Conservation (phyloP, 2,888 invertebrate genomes). For the Rotaria macrura region DNA sequence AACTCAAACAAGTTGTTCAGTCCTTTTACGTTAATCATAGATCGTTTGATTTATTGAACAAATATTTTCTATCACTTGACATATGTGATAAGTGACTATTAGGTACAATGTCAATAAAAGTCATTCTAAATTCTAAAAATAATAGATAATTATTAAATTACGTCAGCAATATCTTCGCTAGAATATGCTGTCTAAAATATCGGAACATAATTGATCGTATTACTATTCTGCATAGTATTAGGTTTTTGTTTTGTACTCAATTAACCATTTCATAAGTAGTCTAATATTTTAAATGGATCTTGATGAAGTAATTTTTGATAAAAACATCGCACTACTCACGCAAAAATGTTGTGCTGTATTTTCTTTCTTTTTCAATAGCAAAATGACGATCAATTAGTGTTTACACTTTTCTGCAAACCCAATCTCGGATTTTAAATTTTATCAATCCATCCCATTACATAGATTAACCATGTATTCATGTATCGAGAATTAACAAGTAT, state of each 20-base stretch:
- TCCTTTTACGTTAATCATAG: too few relatives aligned
- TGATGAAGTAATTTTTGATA: background rate
- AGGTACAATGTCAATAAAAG: background rate
- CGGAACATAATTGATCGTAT: background rate
- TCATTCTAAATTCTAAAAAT: background rate
- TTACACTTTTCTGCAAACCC: background rate
- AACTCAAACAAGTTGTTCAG: too few relatives aligned
- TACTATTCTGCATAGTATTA: too few relatives aligned
- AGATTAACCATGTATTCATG: too few relatives aligned
- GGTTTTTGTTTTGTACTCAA: background rate
- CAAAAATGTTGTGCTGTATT: background rate
- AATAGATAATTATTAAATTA: background rate
- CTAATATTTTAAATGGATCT: background rate
- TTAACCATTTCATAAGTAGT: background rate
- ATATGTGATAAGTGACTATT: background rate
- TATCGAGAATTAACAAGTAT: too few relatives aligned
- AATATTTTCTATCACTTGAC: too few relatives aligned
- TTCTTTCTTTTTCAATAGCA: background rate
- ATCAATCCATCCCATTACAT: too few relatives aligned
- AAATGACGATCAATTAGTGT: background rate
- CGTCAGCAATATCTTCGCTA: background rate
- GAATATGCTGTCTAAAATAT: background rate
- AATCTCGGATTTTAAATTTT: too few relatives aligned
- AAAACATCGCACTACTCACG: background rate
- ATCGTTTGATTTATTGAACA: too few relatives aligned